Evolutionary conservation across 2,888 invertebrate genomes (phyloP).

Genomic region (Lasius fuliginosus): DNA sequence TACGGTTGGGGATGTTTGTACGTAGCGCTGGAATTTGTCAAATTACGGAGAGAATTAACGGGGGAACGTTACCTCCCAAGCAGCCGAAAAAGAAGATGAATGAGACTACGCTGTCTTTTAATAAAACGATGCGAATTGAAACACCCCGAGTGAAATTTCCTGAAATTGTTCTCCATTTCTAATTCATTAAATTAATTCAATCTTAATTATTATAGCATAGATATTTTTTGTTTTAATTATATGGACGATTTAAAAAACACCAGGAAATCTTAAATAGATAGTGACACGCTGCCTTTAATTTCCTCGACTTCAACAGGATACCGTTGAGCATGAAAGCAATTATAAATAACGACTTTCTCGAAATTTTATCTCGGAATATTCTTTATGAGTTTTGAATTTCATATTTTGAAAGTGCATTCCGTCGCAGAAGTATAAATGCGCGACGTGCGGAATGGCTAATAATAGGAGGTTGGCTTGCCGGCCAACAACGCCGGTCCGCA

Average conservation of each 20-base stretch:
- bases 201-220: neutral
- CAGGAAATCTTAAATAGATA: neutral
- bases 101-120: neutral
- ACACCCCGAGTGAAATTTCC: neutral
- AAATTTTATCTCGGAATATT: constrained; percentile 19
- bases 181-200: neutral
- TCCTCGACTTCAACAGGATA: neutral
- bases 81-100: neutral
- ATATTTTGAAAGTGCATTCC: constrained; percentile 77
- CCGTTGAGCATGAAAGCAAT: neutral
- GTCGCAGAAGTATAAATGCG: constrained; percentile 78
- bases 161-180: neutral
- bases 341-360: neutral
- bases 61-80: neutral
- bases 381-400: constrained; percentile 77
- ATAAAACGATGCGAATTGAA: neutral
- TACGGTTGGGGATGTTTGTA: constrained; percentile 7
- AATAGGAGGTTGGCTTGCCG: constrained; percentile 83
- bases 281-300: neutral
- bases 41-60: constrained; percentile 16
- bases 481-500: constrained; percentile 78
- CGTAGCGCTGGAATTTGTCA: constrained; percentile 60
- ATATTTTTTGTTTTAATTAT: constrained; percentile 20
- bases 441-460: constrained; percentile 82
- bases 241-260: neutral